Percentiles rank a stretch among this genome's conserved stretches.
phyloP scores from a whole-genome alignment of 2,113 vertebrate species.

The Rhadina sibilatrix region DNA sequence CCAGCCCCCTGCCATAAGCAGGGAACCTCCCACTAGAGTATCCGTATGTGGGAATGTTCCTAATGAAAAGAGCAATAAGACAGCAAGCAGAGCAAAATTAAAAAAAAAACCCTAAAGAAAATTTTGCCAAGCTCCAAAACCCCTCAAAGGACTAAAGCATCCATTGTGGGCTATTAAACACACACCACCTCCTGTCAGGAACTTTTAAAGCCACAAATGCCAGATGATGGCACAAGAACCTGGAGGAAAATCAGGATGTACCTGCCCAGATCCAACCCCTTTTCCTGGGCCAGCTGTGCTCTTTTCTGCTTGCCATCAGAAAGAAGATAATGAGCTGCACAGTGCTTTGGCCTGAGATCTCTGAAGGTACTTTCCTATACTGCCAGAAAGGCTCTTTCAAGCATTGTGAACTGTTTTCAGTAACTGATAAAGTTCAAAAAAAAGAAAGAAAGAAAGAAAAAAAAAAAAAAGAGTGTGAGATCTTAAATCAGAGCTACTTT shows the following conservation, averaged over 20 bases:
- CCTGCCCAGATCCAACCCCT: background rate
- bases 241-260: background rate
- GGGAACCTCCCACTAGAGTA: background rate
- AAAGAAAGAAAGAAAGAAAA: background rate
- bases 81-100: background rate
- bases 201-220: background rate
- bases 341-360: background rate
- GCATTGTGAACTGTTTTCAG: constrained; percentile 3
- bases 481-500: background rate
- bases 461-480: too few relatives aligned
- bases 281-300: background rate
- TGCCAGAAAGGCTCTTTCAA: constrained; percentile 4
- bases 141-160: background rate
- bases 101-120: background rate
- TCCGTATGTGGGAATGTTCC: background rate
- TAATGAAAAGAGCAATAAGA: background rate
- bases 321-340: background rate
- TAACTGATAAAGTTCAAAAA: background rate
- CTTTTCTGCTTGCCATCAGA: background rate
- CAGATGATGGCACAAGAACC: fast-evolving
- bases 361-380: background rate
- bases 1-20: background rate
- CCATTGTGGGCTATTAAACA: background rate
- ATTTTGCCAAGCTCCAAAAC: background rate
- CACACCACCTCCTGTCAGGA: background rate